Percentiles rank a stretch among this genome's conserved stretches.
phyloP scores from a whole-genome alignment of 2,888 invertebrate species.

The Eugnorisma glareosa region DNA sequence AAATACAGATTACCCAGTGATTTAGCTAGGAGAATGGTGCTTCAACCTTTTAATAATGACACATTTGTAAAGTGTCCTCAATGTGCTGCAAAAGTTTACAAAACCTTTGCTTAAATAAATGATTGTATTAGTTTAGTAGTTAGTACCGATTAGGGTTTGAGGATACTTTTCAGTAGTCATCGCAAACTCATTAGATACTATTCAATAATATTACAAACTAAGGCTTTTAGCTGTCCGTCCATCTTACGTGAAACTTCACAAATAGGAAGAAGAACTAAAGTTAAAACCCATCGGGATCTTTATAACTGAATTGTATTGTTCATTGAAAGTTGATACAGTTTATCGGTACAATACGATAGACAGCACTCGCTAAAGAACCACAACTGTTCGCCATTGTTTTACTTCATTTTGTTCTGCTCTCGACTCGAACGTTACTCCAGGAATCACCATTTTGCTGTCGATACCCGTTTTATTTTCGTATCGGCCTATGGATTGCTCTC shows the following conservation, averaged over 20 bases:
- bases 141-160: background rate
- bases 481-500: background rate
- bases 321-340: constrained; percentile 66
- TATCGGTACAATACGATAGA: constrained; percentile 66
- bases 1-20: no score
- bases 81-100: background rate
- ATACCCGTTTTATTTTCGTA: constrained; percentile 37
- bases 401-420: constrained; percentile 40
- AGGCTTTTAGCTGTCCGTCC: background rate
- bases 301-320: constrained; percentile 60
- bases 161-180: background rate
- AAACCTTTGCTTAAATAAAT: background rate
- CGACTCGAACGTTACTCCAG: constrained; percentile 16
- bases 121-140: background rate
- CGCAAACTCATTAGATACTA: background rate
- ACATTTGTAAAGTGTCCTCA: background rate
- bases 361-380: constrained; percentile 59
- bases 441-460: constrained; percentile 44
- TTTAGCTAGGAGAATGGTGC: background rate
- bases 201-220: background rate
- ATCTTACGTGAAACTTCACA: background rate
- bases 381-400: constrained; percentile 47
- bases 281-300: constrained; percentile 20
- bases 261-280: constrained; percentile 8
- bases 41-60: background rate